Evolutionary conservation across 2,888 invertebrate genomes (phyloP).

Genomic region (Pachycephus smyrnensis): DNA sequence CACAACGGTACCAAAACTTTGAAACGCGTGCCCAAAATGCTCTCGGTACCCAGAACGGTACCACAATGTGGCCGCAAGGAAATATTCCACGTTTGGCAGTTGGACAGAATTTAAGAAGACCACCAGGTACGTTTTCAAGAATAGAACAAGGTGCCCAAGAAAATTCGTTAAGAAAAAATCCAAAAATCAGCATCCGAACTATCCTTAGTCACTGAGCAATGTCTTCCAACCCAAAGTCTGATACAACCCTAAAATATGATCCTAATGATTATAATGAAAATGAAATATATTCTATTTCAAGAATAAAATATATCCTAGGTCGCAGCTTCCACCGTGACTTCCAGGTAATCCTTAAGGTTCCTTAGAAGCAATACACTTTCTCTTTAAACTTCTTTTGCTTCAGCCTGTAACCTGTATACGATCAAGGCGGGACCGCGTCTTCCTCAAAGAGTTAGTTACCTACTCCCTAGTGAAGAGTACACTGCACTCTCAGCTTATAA

Average conservation of each 20-base stretch:
- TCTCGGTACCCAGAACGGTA: not conserved
- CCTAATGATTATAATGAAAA: not conserved
- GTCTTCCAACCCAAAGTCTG: not conserved
- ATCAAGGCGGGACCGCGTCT: conserved; percentile 13
- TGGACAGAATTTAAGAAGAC: not conserved
- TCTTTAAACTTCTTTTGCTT: not conserved
- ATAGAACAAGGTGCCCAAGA: not conserved
- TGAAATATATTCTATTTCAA: not conserved
- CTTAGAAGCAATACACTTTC: not conserved
- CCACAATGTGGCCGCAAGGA: conserved; percentile 1
- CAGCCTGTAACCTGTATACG: not conserved
- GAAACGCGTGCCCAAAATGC: conserved; percentile 16
- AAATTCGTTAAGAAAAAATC: not conserved
- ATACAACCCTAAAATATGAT: not conserved
- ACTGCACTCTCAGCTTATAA: conserved; percentile 13
- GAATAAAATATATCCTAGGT: not conserved
- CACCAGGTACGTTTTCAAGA: not conserved
- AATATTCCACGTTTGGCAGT: not conserved
- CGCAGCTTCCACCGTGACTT: not conserved
- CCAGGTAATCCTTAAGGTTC: not conserved
- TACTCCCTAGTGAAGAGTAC: conserved; percentile 11
- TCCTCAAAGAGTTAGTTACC: conserved; percentile 1
- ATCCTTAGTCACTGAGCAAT: not conserved
- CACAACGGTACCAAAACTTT: not conserved
- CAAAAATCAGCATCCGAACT: not conserved